Evolutionary conservation across 2,888 invertebrate species (phyloP).

Genomic region (Nymphalis c-album): DNA sequence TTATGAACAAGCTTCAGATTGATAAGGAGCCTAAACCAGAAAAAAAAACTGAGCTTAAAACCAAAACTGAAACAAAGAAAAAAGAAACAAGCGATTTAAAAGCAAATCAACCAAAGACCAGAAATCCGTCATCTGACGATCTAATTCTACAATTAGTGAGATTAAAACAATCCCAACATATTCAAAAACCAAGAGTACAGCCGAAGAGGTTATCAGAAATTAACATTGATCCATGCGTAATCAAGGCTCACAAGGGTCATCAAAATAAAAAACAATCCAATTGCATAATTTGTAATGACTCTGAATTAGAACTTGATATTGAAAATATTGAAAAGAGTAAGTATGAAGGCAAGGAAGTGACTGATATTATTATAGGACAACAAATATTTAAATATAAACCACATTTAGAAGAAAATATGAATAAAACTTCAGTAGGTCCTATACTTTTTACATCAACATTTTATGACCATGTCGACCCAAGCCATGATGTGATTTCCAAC

Average conservation of each 20-base stretch:
- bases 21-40: constrained; percentile 6
- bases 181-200: constrained; percentile 19
- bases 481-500: neutral
- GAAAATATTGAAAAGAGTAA: constrained; percentile 42
- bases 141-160: constrained; percentile 48
- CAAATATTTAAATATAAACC: constrained; percentile 52
- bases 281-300: constrained; percentile 45
- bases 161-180: constrained; percentile 44
- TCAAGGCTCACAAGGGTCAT: constrained; percentile 33
- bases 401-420: constrained; percentile 35
- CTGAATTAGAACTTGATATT: constrained; percentile 49
- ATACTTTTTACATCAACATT: constrained; percentile 47
- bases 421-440: constrained; percentile 40
- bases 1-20: no score
- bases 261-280: constrained; percentile 30
- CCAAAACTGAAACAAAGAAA: constrained; percentile 26
- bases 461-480: constrained; percentile 31
- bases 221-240: constrained; percentile 28
- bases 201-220: constrained; percentile 37
- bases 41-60: constrained; percentile 21
- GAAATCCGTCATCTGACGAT: constrained; percentile 45
- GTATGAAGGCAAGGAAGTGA: constrained; percentile 31
- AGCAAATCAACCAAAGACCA: constrained; percentile 45
- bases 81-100: constrained; percentile 44
- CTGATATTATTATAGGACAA: constrained; percentile 56